phyloP scores from a whole-genome alignment of 2,797 vertebrate genomes.

The Valencia hispanica region DNA sequence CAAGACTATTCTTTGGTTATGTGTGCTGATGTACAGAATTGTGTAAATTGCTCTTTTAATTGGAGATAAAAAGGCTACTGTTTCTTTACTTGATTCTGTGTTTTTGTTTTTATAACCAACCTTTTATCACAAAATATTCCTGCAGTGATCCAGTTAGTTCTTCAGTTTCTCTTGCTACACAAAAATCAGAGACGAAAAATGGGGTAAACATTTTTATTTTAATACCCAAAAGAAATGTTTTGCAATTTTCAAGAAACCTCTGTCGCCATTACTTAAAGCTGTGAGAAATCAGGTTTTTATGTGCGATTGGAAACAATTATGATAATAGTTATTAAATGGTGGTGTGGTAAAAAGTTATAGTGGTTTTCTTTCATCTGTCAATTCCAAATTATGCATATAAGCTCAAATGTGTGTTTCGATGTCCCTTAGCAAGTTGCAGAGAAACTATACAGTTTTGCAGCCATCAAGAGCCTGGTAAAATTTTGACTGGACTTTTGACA shows the following conservation, averaged over 20 bases:
- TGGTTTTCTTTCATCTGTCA: background rate
- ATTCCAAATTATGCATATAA: background rate
- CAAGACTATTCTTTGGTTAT: constrained; percentile 15
- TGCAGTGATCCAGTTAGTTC: background rate
- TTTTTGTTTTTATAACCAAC: too few relatives aligned
- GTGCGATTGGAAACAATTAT: background rate
- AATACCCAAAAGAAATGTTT: background rate
- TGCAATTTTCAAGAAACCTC: background rate
- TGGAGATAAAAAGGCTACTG: background rate
- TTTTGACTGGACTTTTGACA: background rate
- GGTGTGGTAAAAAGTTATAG: background rate
- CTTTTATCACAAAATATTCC: background rate
- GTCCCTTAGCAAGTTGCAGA: background rate
- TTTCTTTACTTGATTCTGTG: background rate
- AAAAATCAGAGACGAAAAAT: background rate
- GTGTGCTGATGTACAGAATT: constrained; percentile 52
- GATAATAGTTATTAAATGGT: background rate
- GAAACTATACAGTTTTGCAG: background rate
- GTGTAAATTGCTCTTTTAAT: constrained; percentile 32
- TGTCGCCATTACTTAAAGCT: background rate
- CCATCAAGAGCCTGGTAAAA: background rate
- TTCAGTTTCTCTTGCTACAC: background rate
- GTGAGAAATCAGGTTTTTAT: background rate
- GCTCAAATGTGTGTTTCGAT: background rate
- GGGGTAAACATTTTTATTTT: background rate